Base-by-base conservation (phyloP, 2,888 invertebrate genomes). In the Cephus sareptanus region DNA sequence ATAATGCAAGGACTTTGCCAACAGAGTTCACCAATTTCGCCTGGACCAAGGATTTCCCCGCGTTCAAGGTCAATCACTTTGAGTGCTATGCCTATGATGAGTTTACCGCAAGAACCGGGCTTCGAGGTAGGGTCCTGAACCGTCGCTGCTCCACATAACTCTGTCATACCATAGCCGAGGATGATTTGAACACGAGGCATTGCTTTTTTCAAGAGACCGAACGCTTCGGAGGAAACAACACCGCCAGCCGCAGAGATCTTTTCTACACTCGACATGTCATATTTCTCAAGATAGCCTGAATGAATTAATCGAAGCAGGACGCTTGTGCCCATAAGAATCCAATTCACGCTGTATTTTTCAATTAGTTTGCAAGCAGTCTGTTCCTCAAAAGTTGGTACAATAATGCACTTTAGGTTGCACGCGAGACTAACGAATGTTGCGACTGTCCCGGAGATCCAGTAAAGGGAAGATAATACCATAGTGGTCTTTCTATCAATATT, bases 401-500 rank as follows among this genome's bases (percentile, higher is more conserved):
- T 31, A 4, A 78, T 78, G 23, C 77, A 81, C 11, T 78, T 86
- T 4, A 82, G n/a, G 0, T 34, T 4, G 0, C 31, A 77, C 1
- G 70, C 0, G 0, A 88, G 75, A 1, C 77, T 74, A 35, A 78
- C 82, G 0, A 89, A 15, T 35, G 80, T 82, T 1, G 83, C 70
- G 1, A 88, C n/a, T 0, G 83, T 73, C 9, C 88, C 89, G 4
- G 86, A 88, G 31, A 90, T 85, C 90, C 91, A 91, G 11, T 86
- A 87, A 11, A 89, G 78, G 0, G 86, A 70, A 3, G 87, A 15
- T 0, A 78, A 73, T 56, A 23, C 3, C 11, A 35, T 15, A 11
- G 37, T 40, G 15, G 23, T 73, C 33, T 69, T 77, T 75, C 75
- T 73, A 34, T 33, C 3, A 34, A 77, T 9, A 30, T 30, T 37